These are phyloP conservation scores for Girardinus metallicus DNA, from an alignment of 2,797 vertebrate genomes.

Conservation along the genomic window DNA sequence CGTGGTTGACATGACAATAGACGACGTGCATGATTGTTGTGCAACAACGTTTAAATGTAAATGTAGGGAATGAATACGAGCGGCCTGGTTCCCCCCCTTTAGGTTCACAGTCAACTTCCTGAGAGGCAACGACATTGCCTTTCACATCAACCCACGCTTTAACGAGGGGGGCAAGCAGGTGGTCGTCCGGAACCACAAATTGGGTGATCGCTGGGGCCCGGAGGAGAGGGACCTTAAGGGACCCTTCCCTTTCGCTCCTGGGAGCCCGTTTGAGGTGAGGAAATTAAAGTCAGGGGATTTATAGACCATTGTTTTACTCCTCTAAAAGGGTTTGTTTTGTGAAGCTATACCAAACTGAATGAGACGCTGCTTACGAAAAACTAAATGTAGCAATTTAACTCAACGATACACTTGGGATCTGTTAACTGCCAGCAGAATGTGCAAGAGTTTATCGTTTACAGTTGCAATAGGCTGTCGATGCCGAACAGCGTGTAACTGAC, in stretches of 20 bases:
- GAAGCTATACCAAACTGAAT: background rate
- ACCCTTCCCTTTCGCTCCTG: constrained; percentile 78
- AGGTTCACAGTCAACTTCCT: constrained; percentile 86
- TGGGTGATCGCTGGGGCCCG: constrained; percentile 79
- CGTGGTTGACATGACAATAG: background rate
- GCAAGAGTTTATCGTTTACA: background rate
- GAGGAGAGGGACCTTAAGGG: constrained; percentile 80
- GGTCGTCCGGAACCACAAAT: constrained; percentile 80
- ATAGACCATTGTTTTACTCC: background rate
- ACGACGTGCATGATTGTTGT: no score
- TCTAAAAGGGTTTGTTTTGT: background rate
- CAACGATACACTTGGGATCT: background rate
- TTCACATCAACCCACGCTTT: constrained; percentile 86
- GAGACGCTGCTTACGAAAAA: background rate
- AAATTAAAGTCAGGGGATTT: background rate
- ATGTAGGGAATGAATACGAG: background rate
- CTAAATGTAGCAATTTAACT: background rate
- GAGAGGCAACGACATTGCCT: constrained; percentile 82
- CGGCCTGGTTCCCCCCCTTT: constrained; percentile 3
- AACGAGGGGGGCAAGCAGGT: constrained; percentile 77
- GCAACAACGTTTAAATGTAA: background rate
- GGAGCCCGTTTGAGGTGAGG: constrained; percentile 83
- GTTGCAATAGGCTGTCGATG: constrained; percentile 3
- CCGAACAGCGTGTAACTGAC: constrained; percentile 53
- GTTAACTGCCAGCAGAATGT: background rate